Evolutionary conservation across 2,888 invertebrate species (phyloP).

Genomic region (Theretra japonica): DNA sequence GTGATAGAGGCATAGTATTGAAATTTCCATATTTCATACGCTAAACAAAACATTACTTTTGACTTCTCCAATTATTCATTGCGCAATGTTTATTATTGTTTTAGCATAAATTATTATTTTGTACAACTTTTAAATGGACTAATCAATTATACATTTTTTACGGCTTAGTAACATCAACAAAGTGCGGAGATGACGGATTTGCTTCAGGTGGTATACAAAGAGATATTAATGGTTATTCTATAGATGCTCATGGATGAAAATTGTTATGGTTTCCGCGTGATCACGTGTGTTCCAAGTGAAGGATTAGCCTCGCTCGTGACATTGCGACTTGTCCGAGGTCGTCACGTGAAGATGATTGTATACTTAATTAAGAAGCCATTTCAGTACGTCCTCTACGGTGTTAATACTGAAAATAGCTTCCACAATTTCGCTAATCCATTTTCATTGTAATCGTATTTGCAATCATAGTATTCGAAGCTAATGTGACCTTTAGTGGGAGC

Average conservation of each 20-base stretch:
- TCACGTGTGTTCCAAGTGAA: constrained; percentile 46
- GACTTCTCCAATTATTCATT: too few relatives aligned
- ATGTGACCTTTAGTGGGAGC: neutral
- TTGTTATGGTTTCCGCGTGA: constrained; percentile 50
- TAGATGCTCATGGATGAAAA: neutral
- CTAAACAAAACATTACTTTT: too few relatives aligned
- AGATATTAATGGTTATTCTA: neutral
- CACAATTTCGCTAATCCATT: neutral
- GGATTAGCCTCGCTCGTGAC: constrained; percentile 72
- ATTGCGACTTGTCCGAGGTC: constrained; percentile 48
- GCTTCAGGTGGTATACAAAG: constrained; percentile 4
- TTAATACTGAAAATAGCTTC: constrained; percentile 10
- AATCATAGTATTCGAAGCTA: neutral
- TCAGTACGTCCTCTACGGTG: constrained; percentile 41
- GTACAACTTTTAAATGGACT: neutral
- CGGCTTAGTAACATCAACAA: neutral
- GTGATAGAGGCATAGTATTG: too few relatives aligned
- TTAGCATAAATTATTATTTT: neutral
- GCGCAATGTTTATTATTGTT: neutral
- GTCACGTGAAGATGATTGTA: constrained; percentile 49
- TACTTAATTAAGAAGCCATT: constrained; percentile 61
- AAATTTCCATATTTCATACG: too few relatives aligned
- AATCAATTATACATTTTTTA: neutral
- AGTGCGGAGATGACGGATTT: constrained; percentile 5
- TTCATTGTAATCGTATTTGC: constrained; percentile 11